Percentiles rank a stretch among this genome's conserved stretches.
phyloP scores from a whole-genome alignment of 2,113 vertebrate genomes.

The Caloenas nicobarica region DNA sequence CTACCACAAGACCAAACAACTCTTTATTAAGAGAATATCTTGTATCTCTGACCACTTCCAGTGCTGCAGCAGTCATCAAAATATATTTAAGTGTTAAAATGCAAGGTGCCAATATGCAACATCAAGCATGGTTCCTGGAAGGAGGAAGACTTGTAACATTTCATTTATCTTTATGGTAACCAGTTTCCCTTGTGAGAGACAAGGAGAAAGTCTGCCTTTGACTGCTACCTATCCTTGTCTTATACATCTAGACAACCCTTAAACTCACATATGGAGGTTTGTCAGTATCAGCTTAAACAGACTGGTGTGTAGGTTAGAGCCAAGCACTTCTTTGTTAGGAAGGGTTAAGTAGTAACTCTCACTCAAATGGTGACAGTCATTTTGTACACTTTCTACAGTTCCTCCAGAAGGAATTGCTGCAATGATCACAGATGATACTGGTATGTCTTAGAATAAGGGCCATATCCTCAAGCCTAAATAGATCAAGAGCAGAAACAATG shows the following conservation, averaged over 20 bases:
- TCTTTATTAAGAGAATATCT: not conserved
- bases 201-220: accelerated
- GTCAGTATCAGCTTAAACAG: not conserved
- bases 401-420: not conserved
- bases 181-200: not conserved
- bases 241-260: not conserved
- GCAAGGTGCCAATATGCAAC: not conserved
- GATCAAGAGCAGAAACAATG: accelerated
- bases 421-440: not conserved
- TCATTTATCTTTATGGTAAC: not conserved
- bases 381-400: not conserved
- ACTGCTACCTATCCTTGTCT: not conserved
- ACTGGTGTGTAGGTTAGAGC: not conserved
- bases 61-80: not conserved
- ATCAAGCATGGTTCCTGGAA: not conserved
- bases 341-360: not conserved
- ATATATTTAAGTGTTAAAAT: not conserved
- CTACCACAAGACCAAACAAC: not conserved
- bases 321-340: not conserved
- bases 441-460: not conserved
- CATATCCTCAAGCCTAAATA: not conserved
- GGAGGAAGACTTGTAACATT: not conserved
- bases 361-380: not conserved
- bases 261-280: not conserved
- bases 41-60: not conserved